Percentiles rank a stretch among this genome's conserved stretches.
Conservation (phyloP, 2,113 vertebrate species). For the Dasypus novemcinctus region DNA sequence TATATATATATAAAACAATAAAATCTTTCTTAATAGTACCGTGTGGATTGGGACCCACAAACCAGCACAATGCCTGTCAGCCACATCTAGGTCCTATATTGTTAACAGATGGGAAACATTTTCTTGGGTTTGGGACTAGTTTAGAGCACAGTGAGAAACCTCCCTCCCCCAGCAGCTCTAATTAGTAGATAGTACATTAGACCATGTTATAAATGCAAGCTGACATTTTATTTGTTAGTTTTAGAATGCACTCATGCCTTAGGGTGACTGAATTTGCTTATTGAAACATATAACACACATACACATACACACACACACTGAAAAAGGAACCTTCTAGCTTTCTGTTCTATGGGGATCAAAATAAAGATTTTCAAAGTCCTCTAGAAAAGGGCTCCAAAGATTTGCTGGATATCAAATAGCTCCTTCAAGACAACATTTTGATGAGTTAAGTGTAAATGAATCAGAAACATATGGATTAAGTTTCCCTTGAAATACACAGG, state of each 20-base stretch:
- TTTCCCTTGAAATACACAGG: constrained; percentile 78
- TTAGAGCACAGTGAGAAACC: constrained; percentile 71
- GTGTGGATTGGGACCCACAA: constrained; percentile 59
- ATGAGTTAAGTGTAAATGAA: constrained; percentile 80
- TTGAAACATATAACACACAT: constrained; percentile 25
- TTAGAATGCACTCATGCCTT: constrained; percentile 61
- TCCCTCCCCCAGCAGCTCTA: constrained; percentile 51
- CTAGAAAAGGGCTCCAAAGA: constrained; percentile 73
- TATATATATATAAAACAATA: constrained; percentile 39
- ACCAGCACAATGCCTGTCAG: constrained; percentile 49
- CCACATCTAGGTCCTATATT: constrained; percentile 62
- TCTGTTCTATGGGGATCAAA: constrained; percentile 68
- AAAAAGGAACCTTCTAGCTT: constrained; percentile 56
- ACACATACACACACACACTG: not conserved
- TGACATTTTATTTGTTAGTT: constrained; percentile 77
- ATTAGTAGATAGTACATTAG: constrained; percentile 72
- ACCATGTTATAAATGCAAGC: constrained; percentile 58
- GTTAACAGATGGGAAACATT: constrained; percentile 75
- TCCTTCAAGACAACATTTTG: constrained; percentile 80
- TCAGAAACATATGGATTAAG: constrained; percentile 79
- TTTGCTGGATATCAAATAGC: constrained; percentile 79
- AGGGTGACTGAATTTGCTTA: constrained; percentile 48
- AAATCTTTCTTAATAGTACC: constrained; percentile 67
- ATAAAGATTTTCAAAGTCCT: constrained; percentile 75
- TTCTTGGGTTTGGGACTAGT: constrained; percentile 68